phyloP scores from a whole-genome alignment of 1,140 invertebrate species.

The Drosophila arawakana region DNA sequence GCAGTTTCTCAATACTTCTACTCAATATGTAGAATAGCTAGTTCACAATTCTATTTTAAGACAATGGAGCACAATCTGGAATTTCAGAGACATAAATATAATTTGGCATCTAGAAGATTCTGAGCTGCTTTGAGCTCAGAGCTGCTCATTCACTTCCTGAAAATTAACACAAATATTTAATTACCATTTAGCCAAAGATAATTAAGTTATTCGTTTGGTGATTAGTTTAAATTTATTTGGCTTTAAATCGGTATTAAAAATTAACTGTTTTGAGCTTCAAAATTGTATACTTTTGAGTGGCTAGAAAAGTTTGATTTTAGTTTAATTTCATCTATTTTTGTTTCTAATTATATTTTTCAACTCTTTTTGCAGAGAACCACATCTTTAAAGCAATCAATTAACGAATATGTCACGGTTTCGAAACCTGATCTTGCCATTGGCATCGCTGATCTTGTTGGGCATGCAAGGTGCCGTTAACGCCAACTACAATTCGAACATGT shows the following conservation, averaged over 20 bases:
- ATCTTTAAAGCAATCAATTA: conserved; percentile 2
- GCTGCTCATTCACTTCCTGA: not conserved
- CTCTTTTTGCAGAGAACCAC: not conserved
- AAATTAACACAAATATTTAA: not conserved
- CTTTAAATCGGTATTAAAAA: too few species aligned
- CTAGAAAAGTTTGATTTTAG: not conserved
- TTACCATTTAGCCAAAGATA: too few species aligned
- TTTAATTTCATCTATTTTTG: not conserved
- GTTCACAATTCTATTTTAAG: conserved; percentile 26
- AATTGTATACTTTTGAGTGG: too few species aligned
- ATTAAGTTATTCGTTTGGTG: not conserved
- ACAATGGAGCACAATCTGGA: not conserved
- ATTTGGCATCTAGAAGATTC: conserved; percentile 8
- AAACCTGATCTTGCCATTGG: conserved; percentile 51
- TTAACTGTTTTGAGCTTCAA: too few species aligned
- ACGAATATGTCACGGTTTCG: conserved; percentile 53
- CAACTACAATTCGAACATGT: conserved; percentile 75
- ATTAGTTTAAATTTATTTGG: not conserved
- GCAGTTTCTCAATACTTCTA: conserved; percentile 26
- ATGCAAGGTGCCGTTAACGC: conserved; percentile 26
- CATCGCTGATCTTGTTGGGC: conserved; percentile 41
- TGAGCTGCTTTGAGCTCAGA: not conserved
- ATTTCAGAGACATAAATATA: conserved; percentile 1
- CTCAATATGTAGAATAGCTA: conserved; percentile 14
- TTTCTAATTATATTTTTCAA: not conserved